These are phyloP conservation scores for Pitangus sulphuratus DNA, from an alignment of 2,797 vertebrate genomes.

Conservation along the genomic window DNA sequence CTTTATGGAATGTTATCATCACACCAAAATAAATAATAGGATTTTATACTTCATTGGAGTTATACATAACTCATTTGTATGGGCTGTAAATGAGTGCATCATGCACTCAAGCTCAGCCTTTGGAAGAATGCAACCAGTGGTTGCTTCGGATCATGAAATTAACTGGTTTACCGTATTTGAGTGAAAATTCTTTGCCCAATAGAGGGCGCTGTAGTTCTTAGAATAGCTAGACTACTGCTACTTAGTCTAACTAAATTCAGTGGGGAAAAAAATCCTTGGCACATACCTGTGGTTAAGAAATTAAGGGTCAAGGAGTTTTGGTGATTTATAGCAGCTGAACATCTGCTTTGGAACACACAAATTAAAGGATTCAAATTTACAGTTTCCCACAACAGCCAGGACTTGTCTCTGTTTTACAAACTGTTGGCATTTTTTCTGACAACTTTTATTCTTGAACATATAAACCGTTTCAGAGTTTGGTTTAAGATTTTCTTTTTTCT, in stretches of 20 bases:
- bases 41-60: neutral
- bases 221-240: neutral
- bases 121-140: neutral
- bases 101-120: rapidly evolving
- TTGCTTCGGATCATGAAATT: neutral
- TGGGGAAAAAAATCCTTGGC: neutral
- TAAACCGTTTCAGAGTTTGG: rapidly evolving
- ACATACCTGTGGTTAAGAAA: neutral
- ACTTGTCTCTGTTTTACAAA: neutral
- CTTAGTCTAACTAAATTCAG: neutral
- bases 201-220: conserved; percentile 53
- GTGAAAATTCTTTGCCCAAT: conserved; percentile 2
- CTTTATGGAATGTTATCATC: neutral
- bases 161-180: neutral
- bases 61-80: neutral
- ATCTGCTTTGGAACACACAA: conserved; percentile 18
- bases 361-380: conserved; percentile 24
- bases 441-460: neutral
- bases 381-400: neutral
- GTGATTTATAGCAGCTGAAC: conserved; percentile 31
- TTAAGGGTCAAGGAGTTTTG: conserved; percentile 11
- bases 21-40: neutral
- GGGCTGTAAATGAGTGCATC: neutral
- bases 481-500: neutral
- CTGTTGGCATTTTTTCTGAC: neutral